Evolutionary conservation across 2,888 invertebrate species (phyloP).

Genomic region (Agriopis leucophaearia): DNA sequence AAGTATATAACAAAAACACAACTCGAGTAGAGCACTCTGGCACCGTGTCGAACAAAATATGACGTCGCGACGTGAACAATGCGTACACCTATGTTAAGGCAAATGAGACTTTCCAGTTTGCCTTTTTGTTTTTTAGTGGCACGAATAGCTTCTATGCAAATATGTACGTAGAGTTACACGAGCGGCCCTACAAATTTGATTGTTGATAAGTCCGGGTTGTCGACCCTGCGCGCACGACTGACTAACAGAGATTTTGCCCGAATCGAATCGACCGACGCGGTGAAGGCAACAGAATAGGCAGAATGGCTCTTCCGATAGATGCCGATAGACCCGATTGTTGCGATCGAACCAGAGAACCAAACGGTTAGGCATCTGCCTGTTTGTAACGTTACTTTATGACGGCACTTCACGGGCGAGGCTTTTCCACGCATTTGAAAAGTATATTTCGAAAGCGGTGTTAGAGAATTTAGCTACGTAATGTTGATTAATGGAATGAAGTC

Average conservation of each 20-base stretch:
- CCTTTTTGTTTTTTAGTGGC: conserved; percentile 55
- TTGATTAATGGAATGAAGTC: not conserved
- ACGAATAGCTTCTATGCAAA: conserved; percentile 66
- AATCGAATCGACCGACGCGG: conserved; percentile 68
- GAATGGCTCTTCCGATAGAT: conserved; percentile 31
- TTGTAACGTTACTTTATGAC: conserved; percentile 32
- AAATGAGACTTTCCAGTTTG: conserved; percentile 51
- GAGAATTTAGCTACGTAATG: not conserved
- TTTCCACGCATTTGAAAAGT: conserved; percentile 3
- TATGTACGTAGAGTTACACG: conserved; percentile 55
- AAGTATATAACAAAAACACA: not conserved
- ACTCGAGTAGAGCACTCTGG: conserved; percentile 34
- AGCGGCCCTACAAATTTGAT: conserved; percentile 72
- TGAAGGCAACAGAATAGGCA: conserved; percentile 57
- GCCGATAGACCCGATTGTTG: conserved; percentile 13
- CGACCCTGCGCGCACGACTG: conserved; percentile 78
- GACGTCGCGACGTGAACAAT: conserved; percentile 50
- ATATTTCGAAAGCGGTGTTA: not conserved
- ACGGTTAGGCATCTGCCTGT: conserved; percentile 29
- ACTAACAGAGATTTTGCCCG: conserved; percentile 65
- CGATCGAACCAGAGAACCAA: conserved; percentile 37
- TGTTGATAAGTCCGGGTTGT: conserved; percentile 80
- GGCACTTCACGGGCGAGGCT: conserved; percentile 3
- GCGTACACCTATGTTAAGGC: conserved; percentile 43
- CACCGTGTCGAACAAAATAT: conserved; percentile 52